phyloP scores from a whole-genome alignment of 2,797 vertebrate species.

The Erpetoichthys calabaricus region DNA sequence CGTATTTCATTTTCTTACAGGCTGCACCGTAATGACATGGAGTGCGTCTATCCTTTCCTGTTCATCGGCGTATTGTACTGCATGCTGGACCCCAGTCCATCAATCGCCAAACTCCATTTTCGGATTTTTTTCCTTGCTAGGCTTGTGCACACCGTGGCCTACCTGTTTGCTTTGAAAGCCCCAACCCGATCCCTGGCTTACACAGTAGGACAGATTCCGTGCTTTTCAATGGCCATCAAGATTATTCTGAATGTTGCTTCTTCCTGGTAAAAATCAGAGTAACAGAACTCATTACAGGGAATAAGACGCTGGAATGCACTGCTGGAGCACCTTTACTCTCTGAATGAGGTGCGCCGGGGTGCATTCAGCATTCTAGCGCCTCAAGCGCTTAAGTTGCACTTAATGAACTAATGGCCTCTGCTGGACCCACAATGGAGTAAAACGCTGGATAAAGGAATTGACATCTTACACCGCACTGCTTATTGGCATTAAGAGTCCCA shows the following conservation, averaged over 20 bases:
- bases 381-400: too few species aligned
- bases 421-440: too few species aligned
- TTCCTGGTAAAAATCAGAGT: constrained; percentile 11
- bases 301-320: too few species aligned
- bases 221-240: constrained; percentile 12
- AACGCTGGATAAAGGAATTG: too few species aligned
- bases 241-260: constrained; percentile 6
- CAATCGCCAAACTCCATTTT: constrained; percentile 8
- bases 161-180: constrained; percentile 7
- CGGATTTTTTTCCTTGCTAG: constrained; percentile 9
- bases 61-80: constrained; percentile 9
- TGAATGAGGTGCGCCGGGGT: too few species aligned
- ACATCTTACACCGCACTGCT: too few species aligned
- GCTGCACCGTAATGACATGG: constrained; percentile 9
- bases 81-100: constrained; percentile 2
- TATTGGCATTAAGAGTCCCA: too few species aligned
- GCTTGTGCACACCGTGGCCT: constrained; percentile 1
- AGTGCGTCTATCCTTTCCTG: constrained; percentile 9
- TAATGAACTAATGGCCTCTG: too few species aligned
- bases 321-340: too few species aligned
- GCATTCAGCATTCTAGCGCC: too few species aligned
- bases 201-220: constrained; percentile 5
- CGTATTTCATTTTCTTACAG: not conserved
- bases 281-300: too few species aligned
- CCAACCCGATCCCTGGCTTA: constrained; percentile 8